phyloP scores from a whole-genome alignment of 1,140 invertebrate genomes.

The Nephila pilipes region DNA sequence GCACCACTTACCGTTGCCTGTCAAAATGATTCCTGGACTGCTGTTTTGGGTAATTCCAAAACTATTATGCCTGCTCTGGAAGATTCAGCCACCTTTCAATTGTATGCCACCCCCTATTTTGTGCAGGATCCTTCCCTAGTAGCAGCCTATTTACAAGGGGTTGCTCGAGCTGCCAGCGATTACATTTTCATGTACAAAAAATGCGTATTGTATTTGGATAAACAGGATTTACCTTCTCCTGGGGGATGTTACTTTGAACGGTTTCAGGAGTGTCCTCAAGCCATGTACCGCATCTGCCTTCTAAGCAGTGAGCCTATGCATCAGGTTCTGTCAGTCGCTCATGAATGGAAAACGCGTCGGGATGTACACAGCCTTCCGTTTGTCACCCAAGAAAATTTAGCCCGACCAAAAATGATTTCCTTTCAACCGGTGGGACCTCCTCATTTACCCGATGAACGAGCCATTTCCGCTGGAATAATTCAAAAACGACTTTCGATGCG shows the following conservation, averaged over 20 bases:
- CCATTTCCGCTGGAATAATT: not conserved
- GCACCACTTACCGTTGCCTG: not conserved
- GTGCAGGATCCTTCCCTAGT: not conserved
- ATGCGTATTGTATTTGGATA: slow-evolving; percentile 7
- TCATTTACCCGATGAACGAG: not conserved
- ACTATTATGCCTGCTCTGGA: not conserved
- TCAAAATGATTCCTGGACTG: slow-evolving; percentile 5
- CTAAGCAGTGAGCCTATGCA: slow-evolving; percentile 8
- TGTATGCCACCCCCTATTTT: slow-evolving; percentile 34
- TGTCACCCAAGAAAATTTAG: not conserved
- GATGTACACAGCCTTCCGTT: not conserved
- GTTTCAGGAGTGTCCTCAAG: not conserved
- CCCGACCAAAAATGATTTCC: not conserved
- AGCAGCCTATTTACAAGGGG: not conserved
- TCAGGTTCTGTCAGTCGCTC: not conserved
- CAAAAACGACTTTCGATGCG: not conserved
- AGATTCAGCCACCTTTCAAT: not conserved
- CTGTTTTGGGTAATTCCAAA: slow-evolving; percentile 1
- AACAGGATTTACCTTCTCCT: not conserved
- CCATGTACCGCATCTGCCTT: slow-evolving; percentile 4
- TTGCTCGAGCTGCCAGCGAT: not conserved
- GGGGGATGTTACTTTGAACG: slow-evolving; percentile 17
- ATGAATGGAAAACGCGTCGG: slow-evolving; percentile 29
- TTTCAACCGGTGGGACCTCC: not conserved
- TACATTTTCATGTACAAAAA: slow-evolving; percentile 38